These are phyloP conservation scores for Platyura marginata DNA, from an alignment of 1,140 invertebrate genomes.

Conservation along the genomic window DNA sequence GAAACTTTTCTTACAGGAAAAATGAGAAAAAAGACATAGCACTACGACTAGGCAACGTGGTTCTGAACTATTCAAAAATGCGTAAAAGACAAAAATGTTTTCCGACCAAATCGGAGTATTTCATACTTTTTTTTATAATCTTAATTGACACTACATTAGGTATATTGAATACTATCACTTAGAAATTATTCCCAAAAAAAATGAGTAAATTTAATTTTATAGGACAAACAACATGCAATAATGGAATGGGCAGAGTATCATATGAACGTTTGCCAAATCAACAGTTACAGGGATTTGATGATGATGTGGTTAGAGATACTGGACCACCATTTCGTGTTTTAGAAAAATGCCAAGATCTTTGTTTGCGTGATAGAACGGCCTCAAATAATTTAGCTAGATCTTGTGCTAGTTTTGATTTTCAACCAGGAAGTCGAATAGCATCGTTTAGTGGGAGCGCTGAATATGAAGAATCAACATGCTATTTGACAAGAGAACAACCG, in stretches of 20 bases:
- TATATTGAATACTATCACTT: conserved; percentile 2
- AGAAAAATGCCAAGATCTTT: conserved; percentile 71
- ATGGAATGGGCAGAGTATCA: conserved; percentile 65
- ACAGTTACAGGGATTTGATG: conserved; percentile 71
- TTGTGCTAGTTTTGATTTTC: conserved; percentile 77
- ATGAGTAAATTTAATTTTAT: conserved; percentile 12
- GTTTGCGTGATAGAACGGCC: conserved; percentile 58
- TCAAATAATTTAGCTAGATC: conserved; percentile 59
- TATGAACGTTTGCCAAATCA: conserved; percentile 77
- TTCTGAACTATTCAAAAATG: not conserved
- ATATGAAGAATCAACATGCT: conserved; percentile 81
- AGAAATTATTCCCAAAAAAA: conserved; percentile 5
- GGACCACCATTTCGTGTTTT: conserved; percentile 67
- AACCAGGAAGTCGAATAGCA: conserved; percentile 65
- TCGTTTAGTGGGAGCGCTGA: conserved; percentile 63
- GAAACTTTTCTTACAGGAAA: not conserved
- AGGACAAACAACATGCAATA: conserved; percentile 72
- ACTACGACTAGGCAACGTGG: not conserved
- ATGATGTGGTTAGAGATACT: conserved; percentile 68
- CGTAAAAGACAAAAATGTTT: conserved; percentile 1
- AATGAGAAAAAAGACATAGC: not conserved
- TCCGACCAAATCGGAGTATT: not conserved
- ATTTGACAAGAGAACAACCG: conserved; percentile 63
- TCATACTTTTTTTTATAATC: not conserved
- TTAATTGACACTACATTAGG: not conserved